Conservation (phyloP, 2,888 invertebrate species). For the Trichogramma dendrolimi region DNA sequence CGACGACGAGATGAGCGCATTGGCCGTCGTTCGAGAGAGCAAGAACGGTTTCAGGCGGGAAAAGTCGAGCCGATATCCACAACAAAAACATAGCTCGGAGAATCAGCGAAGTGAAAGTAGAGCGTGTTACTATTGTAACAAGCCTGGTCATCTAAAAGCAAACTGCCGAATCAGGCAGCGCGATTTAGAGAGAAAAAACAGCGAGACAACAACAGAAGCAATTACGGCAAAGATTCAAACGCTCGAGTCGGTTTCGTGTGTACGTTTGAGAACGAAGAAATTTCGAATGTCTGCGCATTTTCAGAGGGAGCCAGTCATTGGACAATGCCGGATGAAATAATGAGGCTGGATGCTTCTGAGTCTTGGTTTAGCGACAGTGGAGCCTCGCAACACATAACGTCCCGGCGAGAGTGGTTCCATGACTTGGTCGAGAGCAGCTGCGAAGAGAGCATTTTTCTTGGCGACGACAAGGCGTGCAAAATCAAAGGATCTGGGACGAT, state of each 20-base stretch:
- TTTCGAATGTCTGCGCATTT: neutral
- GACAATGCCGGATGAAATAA: neutral
- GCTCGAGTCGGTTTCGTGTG: neutral
- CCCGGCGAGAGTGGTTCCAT: neutral
- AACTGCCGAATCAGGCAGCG: no score
- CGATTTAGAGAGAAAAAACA: no score
- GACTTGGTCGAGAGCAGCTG: no score
- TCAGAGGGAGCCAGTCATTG: neutral
- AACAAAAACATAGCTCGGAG: no score
- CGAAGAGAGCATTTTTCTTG: neutral
- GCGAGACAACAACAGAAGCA: neutral
- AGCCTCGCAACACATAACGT: neutral
- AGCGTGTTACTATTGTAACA: slow-evolving; percentile 28
- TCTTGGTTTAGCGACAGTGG: neutral
- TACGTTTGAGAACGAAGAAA: no score
- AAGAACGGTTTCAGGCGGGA: no score
- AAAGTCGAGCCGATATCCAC: neutral
- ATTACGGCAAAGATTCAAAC: neutral
- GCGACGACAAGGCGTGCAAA: neutral
- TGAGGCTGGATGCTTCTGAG: neutral
- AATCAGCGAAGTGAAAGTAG: slow-evolving; percentile 9
- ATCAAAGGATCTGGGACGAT: neutral
- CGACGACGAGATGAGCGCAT: neutral
- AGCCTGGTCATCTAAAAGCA: no score
- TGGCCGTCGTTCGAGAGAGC: no score